Evolutionary conservation across 2,888 invertebrate species (phyloP), one percentile per base, ranked within the genome.

Genomic region (Dicyrtoma fusca): DNA sequence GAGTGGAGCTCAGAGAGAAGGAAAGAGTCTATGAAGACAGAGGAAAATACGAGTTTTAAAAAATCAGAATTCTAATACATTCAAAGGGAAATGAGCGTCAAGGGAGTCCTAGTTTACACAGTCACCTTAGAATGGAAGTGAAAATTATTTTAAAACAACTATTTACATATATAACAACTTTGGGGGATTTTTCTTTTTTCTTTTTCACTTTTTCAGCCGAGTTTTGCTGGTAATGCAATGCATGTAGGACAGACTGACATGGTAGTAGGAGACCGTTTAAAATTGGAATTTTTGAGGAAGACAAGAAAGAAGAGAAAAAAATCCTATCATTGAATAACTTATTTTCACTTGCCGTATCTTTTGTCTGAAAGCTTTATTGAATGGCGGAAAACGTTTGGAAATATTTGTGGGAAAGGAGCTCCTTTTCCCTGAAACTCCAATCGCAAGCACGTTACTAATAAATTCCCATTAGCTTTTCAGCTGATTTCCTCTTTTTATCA

Each of bases 351-450:
- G 11, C 44, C 21, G 21, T 44, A 57, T 47, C 49, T 64, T 64
- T 64, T 47, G 47, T 64, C 25, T 49, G 64, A 64, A 49, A 64
- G 47, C 49, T 64, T 64, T 64, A 64, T 64, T 47, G 64, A 49
- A 49, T 64, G n/a, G 26, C 26, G 45, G 45, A 64, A 19, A 64
- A 64, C 11, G 25, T 19, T 49, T 47, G 14, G n/a, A 57, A 42
- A 23, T 64, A n/a, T 25, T 49, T 64, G 49, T 64, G 49, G n/a
- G 21, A 25, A 47, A 19, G n/a, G 45, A 57, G 25, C 8, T 5
- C 1, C 11, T 57, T 14, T 11, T 25, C 3, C 13, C 21, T 23
- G 13, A 49, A 26, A 57, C 57, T 25, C 13, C 25, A 57, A 57
- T 57, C 57, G 25, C 57, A 57, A 57, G 23, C 57, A 57, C 4